phyloP scores from a whole-genome alignment of 2,888 invertebrate species.

The Machimus rusticus region DNA sequence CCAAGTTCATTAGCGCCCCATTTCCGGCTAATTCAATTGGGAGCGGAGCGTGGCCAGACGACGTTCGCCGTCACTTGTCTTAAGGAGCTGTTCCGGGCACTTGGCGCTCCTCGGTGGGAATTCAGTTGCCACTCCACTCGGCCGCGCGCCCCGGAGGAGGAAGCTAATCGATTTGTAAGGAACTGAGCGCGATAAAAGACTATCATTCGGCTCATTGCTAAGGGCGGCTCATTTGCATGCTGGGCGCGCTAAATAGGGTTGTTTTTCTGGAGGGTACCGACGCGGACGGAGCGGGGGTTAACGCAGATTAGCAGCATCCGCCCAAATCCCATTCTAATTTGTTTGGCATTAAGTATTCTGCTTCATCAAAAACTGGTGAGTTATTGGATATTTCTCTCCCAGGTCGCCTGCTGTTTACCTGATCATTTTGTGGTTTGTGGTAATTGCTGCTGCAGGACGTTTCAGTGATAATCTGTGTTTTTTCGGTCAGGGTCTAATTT shows the following conservation, averaged over 20 bases:
- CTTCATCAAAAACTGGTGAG: background rate
- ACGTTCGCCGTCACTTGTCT: background rate
- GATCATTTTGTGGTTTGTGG: background rate
- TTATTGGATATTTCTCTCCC: background rate
- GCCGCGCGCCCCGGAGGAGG: background rate
- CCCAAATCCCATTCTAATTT: background rate
- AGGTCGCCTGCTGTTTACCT: background rate
- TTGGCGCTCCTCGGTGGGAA: background rate
- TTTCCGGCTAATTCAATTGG: slow-evolving; percentile 20
- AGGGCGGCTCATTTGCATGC: background rate
- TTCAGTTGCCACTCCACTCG: background rate
- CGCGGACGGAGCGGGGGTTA: background rate
- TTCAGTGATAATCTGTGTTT: background rate
- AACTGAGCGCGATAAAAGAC: background rate
- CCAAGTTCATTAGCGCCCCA: slow-evolving; percentile 23
- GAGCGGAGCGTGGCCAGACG: background rate
- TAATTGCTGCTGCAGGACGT: background rate
- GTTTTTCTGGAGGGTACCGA: background rate
- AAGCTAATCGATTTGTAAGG: background rate
- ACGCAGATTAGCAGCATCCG: background rate
- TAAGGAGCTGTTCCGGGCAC: background rate
- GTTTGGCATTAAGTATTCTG: background rate
- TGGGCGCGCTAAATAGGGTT: background rate
- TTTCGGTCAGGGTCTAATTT: background rate
- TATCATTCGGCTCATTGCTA: background rate